Conservation (phyloP, 2,888 invertebrate genomes). For the Phlogophora meticulosa region DNA sequence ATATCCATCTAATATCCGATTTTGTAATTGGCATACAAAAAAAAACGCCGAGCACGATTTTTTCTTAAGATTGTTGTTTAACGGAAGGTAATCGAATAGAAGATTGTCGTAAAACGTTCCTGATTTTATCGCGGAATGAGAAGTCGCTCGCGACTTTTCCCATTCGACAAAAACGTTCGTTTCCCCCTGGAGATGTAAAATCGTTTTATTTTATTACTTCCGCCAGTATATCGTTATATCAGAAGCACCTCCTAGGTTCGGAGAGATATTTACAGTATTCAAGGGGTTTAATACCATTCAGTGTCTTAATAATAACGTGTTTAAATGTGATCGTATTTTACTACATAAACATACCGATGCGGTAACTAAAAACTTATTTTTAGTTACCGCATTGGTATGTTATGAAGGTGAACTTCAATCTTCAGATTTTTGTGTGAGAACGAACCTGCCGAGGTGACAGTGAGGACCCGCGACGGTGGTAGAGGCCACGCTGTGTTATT, state of each 20-base stretch:
- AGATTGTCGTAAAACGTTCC: constrained; percentile 90
- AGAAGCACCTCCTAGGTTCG: constrained; percentile 78
- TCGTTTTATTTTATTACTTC: constrained; percentile 91
- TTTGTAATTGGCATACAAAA: constrained; percentile 67
- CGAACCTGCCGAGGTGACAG: constrained; percentile 28
- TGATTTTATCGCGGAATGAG: constrained; percentile 90
- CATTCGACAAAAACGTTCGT: constrained; percentile 90
- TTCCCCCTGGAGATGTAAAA: constrained; percentile 90
- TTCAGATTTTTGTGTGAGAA: constrained; percentile 43
- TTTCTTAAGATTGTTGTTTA: constrained; percentile 88
- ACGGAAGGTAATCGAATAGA: constrained; percentile 89
- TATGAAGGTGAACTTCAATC: constrained; percentile 56
- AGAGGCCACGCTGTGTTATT: constrained; percentile 77
- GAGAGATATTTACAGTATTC: constrained; percentile 81
- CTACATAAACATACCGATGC: no score
- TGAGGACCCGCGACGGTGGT: constrained; percentile 53
- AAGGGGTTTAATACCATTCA: constrained; percentile 62
- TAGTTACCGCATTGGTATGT: constrained; percentile 31
- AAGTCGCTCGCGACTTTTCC: constrained; percentile 90
- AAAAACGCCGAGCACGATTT: constrained; percentile 77
- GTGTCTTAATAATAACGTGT: constrained; percentile 37
- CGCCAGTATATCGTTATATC: constrained; percentile 89
- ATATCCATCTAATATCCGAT: constrained; percentile 39
- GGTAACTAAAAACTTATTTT: constrained; percentile 14
- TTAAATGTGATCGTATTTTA: constrained; percentile 26